phyloP scores from a whole-genome alignment of 2,113 vertebrate genomes.

The Nansenia antarctica region DNA sequence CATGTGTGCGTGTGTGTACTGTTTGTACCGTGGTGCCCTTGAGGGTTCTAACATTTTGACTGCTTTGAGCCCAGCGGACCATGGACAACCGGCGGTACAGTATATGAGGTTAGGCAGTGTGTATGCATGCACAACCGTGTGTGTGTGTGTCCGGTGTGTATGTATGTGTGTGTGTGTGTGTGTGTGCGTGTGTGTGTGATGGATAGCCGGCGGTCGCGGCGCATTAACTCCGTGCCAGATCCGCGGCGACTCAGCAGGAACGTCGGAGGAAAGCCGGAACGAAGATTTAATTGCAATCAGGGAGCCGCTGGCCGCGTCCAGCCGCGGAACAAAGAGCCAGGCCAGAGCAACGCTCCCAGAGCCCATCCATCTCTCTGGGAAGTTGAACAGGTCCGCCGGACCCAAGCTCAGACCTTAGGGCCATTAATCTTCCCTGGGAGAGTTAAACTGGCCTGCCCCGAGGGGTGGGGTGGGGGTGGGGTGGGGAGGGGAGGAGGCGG shows the following conservation, averaged over 20 bases:
- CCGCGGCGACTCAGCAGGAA: slow-evolving; percentile 67
- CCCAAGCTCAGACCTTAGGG: slow-evolving; percentile 26
- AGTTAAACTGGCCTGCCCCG: slow-evolving; percentile 48
- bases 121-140: slow-evolving; percentile 11
- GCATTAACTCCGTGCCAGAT: slow-evolving; percentile 69
- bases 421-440: slow-evolving; percentile 54
- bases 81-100: too few relatives aligned
- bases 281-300: slow-evolving; percentile 72
- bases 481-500: not conserved
- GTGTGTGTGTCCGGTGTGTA: slow-evolving; percentile 18
- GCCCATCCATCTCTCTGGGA: slow-evolving; percentile 50
- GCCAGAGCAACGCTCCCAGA: slow-evolving; percentile 11
- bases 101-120: too few relatives aligned
- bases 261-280: slow-evolving; percentile 59
- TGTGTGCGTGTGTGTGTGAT: slow-evolving; percentile 58
- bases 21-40: slow-evolving; percentile 13
- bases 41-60: slow-evolving; percentile 11
- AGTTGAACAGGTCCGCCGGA: slow-evolving; percentile 39
- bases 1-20: not conserved
- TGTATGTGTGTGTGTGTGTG: slow-evolving; percentile 20
- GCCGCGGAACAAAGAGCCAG: slow-evolving; percentile 48
- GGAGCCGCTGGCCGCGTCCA: slow-evolving; percentile 40
- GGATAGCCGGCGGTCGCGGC: slow-evolving; percentile 57
- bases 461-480: not conserved
- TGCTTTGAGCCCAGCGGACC: slow-evolving; percentile 12